These are phyloP conservation scores for Isaurus tuberculatus DNA, from an alignment of 92 coral and sea anemone genomes.

Conservation along the genomic window DNA sequence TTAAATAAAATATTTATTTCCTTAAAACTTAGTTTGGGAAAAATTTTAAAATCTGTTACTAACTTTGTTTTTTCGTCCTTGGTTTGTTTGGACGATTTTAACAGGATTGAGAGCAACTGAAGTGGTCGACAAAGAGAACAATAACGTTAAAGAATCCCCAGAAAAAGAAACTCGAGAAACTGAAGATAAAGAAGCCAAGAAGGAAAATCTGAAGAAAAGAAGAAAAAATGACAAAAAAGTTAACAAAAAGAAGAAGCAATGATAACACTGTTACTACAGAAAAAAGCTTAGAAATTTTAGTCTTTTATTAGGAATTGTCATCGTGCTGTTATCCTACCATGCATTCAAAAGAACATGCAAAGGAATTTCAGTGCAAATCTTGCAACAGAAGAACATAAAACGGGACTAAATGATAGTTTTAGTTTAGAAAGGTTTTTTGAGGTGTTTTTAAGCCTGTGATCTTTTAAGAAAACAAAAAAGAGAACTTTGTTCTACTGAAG, in stretches of 20 bases:
- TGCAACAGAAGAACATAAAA: too few species aligned
- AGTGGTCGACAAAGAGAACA: constrained; percentile 29
- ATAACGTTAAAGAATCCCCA: background rate
- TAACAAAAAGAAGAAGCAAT: constrained; percentile 28
- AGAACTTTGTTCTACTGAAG: too few species aligned
- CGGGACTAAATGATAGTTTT: too few species aligned
- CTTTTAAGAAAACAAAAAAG: too few species aligned
- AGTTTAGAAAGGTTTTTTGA: too few species aligned
- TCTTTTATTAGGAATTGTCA: background rate
- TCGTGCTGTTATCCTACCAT: too few species aligned
- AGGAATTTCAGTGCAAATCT: too few species aligned
- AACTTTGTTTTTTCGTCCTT: background rate
- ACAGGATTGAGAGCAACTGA: constrained; percentile 12
- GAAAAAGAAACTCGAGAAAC: background rate
- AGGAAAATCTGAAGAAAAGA: background rate
- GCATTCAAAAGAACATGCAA: too few species aligned
- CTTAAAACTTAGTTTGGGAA: background rate
- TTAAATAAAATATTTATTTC: background rate
- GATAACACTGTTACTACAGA: too few species aligned
- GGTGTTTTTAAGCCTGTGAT: too few species aligned
- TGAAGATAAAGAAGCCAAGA: background rate
- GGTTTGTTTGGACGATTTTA: background rate
- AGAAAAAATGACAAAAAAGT: background rate
- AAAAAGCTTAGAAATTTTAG: background rate
- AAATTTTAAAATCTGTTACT: background rate